Percentiles rank a stretch among this genome's conserved stretches.
These are phyloP conservation scores for Porites rus DNA, from an alignment of 92 coral and sea anemone genomes.

Conservation along the genomic window DNA sequence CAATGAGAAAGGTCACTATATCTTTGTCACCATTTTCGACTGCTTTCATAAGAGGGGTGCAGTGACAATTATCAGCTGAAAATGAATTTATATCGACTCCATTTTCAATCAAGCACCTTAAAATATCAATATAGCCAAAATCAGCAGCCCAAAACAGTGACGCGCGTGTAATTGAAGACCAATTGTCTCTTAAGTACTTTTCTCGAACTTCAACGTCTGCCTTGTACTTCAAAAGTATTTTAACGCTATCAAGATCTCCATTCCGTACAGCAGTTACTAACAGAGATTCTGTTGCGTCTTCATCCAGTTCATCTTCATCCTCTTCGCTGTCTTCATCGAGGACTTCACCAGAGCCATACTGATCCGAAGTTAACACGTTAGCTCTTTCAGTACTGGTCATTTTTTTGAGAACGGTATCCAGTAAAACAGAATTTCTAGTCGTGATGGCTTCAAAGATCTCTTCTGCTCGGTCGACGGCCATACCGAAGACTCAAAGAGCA, in stretches of 20 bases:
- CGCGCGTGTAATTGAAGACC: too few species aligned
- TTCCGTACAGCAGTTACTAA: neutral
- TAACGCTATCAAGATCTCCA: neutral
- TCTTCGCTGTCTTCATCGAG: neutral
- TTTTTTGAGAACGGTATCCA: neutral
- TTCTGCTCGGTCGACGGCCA: neutral
- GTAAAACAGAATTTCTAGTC: neutral
- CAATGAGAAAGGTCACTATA: neutral
- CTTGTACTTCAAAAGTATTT: neutral
- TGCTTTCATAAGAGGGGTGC: neutral
- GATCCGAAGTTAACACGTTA: neutral
- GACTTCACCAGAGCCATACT: neutral
- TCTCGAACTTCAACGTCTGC: neutral
- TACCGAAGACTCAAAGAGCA: too few species aligned
- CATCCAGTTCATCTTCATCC: too few species aligned
- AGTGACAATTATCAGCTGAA: neutral
- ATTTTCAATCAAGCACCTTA: too few species aligned
- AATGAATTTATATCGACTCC: neutral
- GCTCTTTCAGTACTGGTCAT: neutral
- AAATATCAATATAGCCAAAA: too few species aligned
- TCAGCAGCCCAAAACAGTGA: too few species aligned
- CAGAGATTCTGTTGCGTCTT: neutral
- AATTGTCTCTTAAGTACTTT: too few species aligned
- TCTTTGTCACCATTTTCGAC: neutral
- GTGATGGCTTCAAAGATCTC: neutral